Base-by-base conservation (phyloP, 1,140 invertebrate species). In the Cylas formicarius region DNA sequence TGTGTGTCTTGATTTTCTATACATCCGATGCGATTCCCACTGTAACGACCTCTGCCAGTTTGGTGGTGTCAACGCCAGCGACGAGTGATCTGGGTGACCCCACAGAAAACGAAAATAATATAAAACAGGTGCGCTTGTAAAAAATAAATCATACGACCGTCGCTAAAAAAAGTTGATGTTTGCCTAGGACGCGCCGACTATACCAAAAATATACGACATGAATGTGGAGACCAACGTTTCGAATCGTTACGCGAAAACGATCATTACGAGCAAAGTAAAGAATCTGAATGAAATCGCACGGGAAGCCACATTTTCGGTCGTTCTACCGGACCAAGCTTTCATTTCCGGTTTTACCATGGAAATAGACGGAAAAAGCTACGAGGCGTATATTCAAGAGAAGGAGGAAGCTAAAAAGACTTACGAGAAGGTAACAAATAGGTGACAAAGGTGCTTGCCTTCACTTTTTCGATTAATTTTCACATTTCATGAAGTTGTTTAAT, bases 331-430 rank as follows among this genome's bases (percentile, higher is more conserved):
- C 39, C 74, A 75, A 4, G 77, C 78, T 0, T 81, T 76, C 57
- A 78, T 81, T 35, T 76, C 75, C 16, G 72, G 71, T 33, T 80
- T 81, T 58, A 60, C 69, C 16, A 78, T 81, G 78, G 67, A 71
- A 57, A 69, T 75, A 8, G 70, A 70, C 29, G 72, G 72, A 7
- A 69, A 73, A 56, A 58, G 57, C 1, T 75, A 73, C 45, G 62
- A 71, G 46, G 74, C 74, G 10, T 72, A 72, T 42, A 70, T 76
- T 2, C 67, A 77, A 57, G 74, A 77, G 50, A 78, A 77, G 66
- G 71, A 77, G 60, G 72, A 79, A 63, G 81, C 80, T 0, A 76
- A 77, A 57, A 65, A 75, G 46, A 76, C 73, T 19, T 82, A 82
- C 56, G 63, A 72, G 21, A 56, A 73, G 21, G 80, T 80, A 35